Base-by-base conservation (phyloP, 1,140 invertebrate genomes). In the Orius laevigatus region DNA sequence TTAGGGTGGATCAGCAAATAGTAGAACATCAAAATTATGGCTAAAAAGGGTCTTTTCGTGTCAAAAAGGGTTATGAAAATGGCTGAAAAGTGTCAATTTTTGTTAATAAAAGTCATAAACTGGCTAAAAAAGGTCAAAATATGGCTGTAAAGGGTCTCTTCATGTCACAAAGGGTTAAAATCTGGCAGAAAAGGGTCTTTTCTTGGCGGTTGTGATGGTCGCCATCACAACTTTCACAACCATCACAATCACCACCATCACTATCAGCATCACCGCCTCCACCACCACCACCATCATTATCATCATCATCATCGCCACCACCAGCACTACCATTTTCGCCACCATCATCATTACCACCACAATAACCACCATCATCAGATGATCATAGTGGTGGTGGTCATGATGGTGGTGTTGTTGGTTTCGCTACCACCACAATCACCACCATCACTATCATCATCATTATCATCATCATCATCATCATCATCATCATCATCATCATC, bases 401-500 rank as follows among this genome's bases (percentile, higher is more conserved):
- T n/a, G n/a, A 12, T 19, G 35, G 11, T 32, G 11, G 10, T 14
- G 15, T 15, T 32, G 14, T 15, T 32, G 18, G 3, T 32, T 3
- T n/a, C 46, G 11, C 10, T 32, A 19, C 31, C 46, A 9, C 9
- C 31, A 40, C 10, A 4, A 36, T 36, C 46, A 40, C 31, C 46
- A 36, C 31, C 46, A 47, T 36, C 46, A 31, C 18, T 19, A 47
- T 47, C 46, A 9, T 47, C 46, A 47, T 47, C 46, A 36, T 47
- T 32, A 47, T 47, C 46, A 15, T 34, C 46, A 47, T 47, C 32
- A 18, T 47, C 46, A 47, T 47, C 46, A 47, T 19, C 16, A 9
- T 19, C 18, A 41, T 47, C 46, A 32, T 47, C 46, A 47, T 47
- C 46, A 36, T 47, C 46, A 47, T 47, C 46, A 47, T 47, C 46